Base-by-base conservation (phyloP, 2,888 invertebrate species). In the Emmelina monodactyla region DNA sequence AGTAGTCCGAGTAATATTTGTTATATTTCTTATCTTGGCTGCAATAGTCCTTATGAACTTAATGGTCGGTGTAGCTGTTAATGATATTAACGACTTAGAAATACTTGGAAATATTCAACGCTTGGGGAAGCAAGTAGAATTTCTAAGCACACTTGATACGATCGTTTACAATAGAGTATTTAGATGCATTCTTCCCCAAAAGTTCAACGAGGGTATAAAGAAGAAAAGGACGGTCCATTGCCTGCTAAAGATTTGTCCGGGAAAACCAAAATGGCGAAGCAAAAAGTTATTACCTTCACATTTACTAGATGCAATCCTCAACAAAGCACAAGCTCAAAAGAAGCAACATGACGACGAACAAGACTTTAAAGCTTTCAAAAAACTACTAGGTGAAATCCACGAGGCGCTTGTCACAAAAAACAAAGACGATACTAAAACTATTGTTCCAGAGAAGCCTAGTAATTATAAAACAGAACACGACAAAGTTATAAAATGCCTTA, bases 21-120 rank as follows among this genome's bases (percentile, higher is more conserved):
- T 83, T 0, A 44, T 79, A 3, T 85, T 84, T 41, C 51, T 84
- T 0, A 62, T 85, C 16, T 47, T 84, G 38, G 83, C 83, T 22
- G 78, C 83, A 4, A 82, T 84, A 31, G 83, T 84, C 0, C 58
- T 85, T 10, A 84, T 84, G 83, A 85, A 85, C 49, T 56, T 85
- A 29, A 62, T 85, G 49, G 80, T 84, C 0, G 84, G 84, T 55
- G 75, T 85, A 10, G 84, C 84, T 10, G 84, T 85, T 1, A 84
- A 81, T 39, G 84, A 85, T 42, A 83, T 84, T 2, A 82, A 78
- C 34, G 80, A 79, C 42, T 61, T 85, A 38, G 83, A 84, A 61
- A 55, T 82, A 1, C 62, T 83, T 28, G 84, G 84, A 1, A 82
- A 82, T 39, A 81, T 83, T 12, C 66, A 76, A 38, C 62, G 83